These are phyloP conservation scores for Danio rerio DNA, from an alignment of 2,113 vertebrate genomes.

Conservation along the genomic window GRCz12tu NC_133177.1:22805001-22805500, in stretches of 20 bases:
- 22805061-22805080: constrained; percentile 31
- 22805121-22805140: background rate
- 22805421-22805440: constrained; percentile 28
- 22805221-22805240: constrained; percentile 44
- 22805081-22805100: constrained; percentile 32
- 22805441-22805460: constrained; percentile 44
- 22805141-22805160: constrained; percentile 39
- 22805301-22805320: constrained; percentile 47
- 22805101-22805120: constrained; percentile 25
- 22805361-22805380: constrained; percentile 43
- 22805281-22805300: constrained; percentile 49
- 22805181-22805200: constrained; percentile 47
- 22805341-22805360: constrained; percentile 35
- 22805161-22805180: constrained; percentile 41
- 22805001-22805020: constrained; percentile 32
- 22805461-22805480: background rate
- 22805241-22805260: constrained; percentile 32
- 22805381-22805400: constrained; percentile 5
- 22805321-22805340: constrained; percentile 43
- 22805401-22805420: constrained; percentile 13
- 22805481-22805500: constrained; percentile 40
- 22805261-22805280: constrained; percentile 46
- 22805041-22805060: constrained; percentile 31
- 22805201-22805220: constrained; percentile 50
- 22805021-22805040: constrained; percentile 45